Evolutionary conservation across 2,888 invertebrate species (phyloP).

Genomic region (Boloria euphrosyne): DNA sequence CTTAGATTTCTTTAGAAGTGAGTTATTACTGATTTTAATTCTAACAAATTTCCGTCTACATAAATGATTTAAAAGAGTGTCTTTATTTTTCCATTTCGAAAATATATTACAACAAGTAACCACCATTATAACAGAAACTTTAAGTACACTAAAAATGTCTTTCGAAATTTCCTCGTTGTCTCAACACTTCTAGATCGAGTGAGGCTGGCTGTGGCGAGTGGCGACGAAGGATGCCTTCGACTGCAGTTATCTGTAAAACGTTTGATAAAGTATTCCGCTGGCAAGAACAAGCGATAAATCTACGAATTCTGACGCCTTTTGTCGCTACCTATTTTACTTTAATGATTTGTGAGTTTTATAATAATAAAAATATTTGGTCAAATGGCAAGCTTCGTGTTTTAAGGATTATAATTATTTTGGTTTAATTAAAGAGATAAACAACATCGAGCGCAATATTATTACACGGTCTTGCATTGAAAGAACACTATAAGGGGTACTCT

Average conservation of each 20-base stretch:
- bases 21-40: not conserved
- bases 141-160: not conserved
- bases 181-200: not conserved
- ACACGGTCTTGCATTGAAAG: too few species aligned
- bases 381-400: too few species aligned
- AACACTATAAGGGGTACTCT: not conserved
- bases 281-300: constrained; percentile 24
- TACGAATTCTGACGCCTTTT: constrained; percentile 13
- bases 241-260: constrained; percentile 18
- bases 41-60: too few species aligned
- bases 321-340: constrained; percentile 8
- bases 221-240: not conserved
- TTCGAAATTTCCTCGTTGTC: not conserved
- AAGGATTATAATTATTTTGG: too few species aligned
- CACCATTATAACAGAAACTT: constrained; percentile 6
- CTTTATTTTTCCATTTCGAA: not conserved
- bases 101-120: not conserved
- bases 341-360: constrained; percentile 6
- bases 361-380: not conserved
- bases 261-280: constrained; percentile 17
- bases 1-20: not conserved
- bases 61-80: not conserved
- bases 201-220: not conserved
- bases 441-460: too few species aligned
- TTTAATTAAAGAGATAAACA: too few species aligned